Evolutionary conservation across 2,797 vertebrate genomes (phyloP).

Genomic region (Ateles fusciceps): DNA sequence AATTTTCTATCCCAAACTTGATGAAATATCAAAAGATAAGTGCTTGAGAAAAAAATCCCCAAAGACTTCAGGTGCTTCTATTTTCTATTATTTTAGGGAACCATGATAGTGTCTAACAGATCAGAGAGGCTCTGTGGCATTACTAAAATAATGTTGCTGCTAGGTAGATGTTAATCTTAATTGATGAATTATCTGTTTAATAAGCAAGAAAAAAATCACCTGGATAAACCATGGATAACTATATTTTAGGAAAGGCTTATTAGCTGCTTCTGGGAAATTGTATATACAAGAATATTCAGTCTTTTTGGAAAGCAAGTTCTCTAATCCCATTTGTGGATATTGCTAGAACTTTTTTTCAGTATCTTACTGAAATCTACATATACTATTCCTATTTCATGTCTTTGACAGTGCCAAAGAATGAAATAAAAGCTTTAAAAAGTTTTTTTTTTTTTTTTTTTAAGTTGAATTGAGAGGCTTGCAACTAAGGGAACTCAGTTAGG

Average conservation of each 20-base stretch:
- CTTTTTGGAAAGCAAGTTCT: background rate
- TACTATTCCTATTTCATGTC: background rate
- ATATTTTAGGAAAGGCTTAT: background rate
- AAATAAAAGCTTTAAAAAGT: background rate
- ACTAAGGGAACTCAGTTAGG: background rate
- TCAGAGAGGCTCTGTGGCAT: background rate
- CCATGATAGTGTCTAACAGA: background rate
- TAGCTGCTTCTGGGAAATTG: background rate
- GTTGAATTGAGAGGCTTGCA: background rate
- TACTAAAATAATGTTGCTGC: background rate
- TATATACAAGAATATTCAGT: background rate
- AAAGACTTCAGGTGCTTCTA: background rate
- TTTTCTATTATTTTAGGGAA: background rate
- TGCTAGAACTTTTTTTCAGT: background rate
- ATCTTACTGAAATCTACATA: conserved; percentile 11
- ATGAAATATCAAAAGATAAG: background rate
- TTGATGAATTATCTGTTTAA: background rate
- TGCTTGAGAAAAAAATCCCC: background rate
- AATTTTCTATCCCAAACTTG: background rate
- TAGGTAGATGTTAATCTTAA: background rate
- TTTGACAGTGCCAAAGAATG: background rate
- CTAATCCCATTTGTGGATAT: background rate
- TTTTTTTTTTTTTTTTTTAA: background rate
- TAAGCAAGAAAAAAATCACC: background rate
- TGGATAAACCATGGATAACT: background rate